Conservation (phyloP, 2,113 vertebrate genomes). For the Eptesicus fuscus region DNA sequence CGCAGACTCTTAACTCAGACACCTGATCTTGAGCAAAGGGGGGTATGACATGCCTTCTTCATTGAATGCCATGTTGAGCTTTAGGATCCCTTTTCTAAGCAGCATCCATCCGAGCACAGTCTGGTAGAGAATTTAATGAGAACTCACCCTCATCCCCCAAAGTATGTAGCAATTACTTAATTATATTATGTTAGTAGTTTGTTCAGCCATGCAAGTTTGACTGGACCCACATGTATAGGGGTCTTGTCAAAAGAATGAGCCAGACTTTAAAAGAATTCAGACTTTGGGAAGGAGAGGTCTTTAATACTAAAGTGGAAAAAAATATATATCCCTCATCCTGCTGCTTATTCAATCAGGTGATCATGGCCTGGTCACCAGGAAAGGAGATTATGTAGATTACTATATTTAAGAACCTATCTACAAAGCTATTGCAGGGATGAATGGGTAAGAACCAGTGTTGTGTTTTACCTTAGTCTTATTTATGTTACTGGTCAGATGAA, state of each 20-base stretch:
- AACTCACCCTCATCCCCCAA: not conserved
- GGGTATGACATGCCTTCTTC: not conserved
- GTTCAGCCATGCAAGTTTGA: slow-evolving; percentile 30
- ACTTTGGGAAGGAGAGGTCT: slow-evolving; percentile 1
- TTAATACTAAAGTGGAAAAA: slow-evolving; percentile 34
- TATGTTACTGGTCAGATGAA: not conserved
- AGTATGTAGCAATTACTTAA: slow-evolving; percentile 33
- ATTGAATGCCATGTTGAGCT: not conserved
- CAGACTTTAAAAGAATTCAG: slow-evolving; percentile 42
- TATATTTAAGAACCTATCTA: slow-evolving; percentile 19
- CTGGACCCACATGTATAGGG: not conserved
- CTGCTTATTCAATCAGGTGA: not conserved
- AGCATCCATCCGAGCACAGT: not conserved
- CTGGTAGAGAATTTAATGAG: not conserved
- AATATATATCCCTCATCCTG: not conserved
- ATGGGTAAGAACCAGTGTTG: not conserved
- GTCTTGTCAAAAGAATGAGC: slow-evolving; percentile 39
- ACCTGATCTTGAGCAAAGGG: not conserved
- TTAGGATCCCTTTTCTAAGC: not conserved
- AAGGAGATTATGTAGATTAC: not conserved
- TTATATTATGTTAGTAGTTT: not conserved
- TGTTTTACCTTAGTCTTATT: not conserved
- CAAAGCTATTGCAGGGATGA: not conserved
- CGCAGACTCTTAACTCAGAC: not conserved
- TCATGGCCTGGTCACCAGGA: not conserved